Evolutionary conservation across 2,113 vertebrate genomes (phyloP).

Genomic region (Poeciliopsis prolifica): DNA sequence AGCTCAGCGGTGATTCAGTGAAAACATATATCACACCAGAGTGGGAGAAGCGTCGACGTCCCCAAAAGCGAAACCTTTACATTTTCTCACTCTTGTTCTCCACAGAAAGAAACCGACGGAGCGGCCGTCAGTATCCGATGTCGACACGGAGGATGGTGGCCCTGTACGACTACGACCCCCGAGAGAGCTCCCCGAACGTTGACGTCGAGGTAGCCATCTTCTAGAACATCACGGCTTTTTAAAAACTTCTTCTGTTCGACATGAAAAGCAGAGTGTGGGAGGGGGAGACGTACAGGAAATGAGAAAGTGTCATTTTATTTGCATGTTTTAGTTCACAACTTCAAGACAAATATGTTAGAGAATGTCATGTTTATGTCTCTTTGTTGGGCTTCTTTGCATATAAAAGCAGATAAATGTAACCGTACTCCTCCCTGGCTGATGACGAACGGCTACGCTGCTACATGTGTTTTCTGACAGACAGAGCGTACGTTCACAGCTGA

Average conservation of each 20-base stretch:
- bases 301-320: neutral
- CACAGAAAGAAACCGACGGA: slow-evolving; percentile 87
- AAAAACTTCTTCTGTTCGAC: neutral
- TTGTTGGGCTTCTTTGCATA: neutral
- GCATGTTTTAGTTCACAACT: neutral
- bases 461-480: neutral
- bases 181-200: slow-evolving; percentile 96
- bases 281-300: too few relatives aligned
- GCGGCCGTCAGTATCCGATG: slow-evolving; percentile 78
- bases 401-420: neutral
- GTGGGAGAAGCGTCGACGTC: neutral
- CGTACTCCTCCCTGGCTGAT: neutral
- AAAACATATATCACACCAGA: slow-evolving; percentile 16
- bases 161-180: slow-evolving; percentile 93
- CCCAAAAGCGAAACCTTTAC: neutral
- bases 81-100: slow-evolving; percentile 1
- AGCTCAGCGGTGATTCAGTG: neutral
- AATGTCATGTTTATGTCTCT: neutral
- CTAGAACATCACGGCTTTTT: neutral
- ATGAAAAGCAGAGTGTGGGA: too few relatives aligned
- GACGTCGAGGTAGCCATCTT: slow-evolving; percentile 89
- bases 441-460: neutral
- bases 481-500: neutral
- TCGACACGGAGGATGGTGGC: slow-evolving; percentile 92
- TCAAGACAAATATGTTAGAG: neutral